phyloP scores from a whole-genome alignment of 2,888 invertebrate genomes.

The Augiades crinisus region DNA sequence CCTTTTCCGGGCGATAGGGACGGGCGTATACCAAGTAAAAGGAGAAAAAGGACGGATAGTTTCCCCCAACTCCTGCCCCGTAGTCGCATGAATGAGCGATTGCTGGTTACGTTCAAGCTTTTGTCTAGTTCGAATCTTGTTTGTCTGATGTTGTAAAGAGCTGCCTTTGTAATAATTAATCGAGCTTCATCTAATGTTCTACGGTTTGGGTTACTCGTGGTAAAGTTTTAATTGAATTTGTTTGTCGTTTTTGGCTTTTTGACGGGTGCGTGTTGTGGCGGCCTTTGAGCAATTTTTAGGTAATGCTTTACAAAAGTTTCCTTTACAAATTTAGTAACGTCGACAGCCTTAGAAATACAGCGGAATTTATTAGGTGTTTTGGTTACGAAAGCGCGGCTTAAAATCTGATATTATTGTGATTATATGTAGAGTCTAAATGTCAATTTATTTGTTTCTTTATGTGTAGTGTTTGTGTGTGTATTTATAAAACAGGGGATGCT shows the following conservation, averaged over 20 bases:
- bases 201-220: constrained; percentile 62
- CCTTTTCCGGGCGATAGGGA: constrained; percentile 62
- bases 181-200: constrained; percentile 66
- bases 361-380: neutral
- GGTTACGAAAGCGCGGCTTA: neutral
- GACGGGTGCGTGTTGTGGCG: constrained; percentile 54
- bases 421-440: too few species aligned
- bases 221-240: constrained; percentile 78
- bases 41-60: constrained; percentile 61
- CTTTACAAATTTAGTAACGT: constrained; percentile 44
- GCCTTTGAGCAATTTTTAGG: constrained; percentile 58
- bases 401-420: too few species aligned
- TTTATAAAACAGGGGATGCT: too few species aligned
- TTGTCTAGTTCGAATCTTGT: constrained; percentile 71
- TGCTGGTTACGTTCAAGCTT: constrained; percentile 67
- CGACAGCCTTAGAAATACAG: constrained; percentile 25
- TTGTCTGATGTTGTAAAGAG: constrained; percentile 64
- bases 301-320: constrained; percentile 46
- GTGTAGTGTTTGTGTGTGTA: too few species aligned
- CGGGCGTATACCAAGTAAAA: constrained; percentile 56
- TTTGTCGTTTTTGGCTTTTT: constrained; percentile 68
- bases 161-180: constrained; percentile 76
- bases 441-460: too few species aligned
- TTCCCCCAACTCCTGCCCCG: constrained; percentile 50
- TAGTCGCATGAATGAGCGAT: constrained; percentile 67